These are phyloP conservation scores for Hoplodrina ambigua DNA, from an alignment of 2,888 invertebrate genomes.

Conservation along the genomic window DNA sequence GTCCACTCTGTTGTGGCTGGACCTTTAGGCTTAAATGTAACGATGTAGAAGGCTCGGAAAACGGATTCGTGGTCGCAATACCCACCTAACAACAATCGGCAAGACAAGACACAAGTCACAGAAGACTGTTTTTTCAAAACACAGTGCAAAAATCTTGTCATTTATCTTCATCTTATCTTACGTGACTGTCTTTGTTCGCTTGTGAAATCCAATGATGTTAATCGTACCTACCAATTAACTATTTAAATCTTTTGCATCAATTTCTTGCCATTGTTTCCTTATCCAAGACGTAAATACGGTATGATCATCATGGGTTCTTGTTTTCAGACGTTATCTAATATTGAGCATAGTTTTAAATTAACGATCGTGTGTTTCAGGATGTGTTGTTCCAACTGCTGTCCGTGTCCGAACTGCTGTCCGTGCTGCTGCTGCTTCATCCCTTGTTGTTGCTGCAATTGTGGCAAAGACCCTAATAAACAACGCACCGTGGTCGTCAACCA, in stretches of 20 bases:
- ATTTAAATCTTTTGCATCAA: neutral
- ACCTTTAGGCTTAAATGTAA: no score
- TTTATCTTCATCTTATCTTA: neutral
- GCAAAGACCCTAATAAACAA: conserved; percentile 70
- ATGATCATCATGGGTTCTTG: no score
- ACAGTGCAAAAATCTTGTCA: neutral
- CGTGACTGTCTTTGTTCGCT: neutral
- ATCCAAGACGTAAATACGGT: no score
- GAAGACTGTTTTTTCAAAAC: neutral
- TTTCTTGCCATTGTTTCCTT: neutral
- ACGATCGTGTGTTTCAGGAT: conserved; percentile 66
- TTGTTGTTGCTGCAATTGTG: conserved; percentile 84
- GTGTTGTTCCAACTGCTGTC: conserved; percentile 80
- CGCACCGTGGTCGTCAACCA: conserved; percentile 71
- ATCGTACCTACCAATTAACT: no score
- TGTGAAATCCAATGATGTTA: neutral
- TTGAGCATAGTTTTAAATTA: neutral
- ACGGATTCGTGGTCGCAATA: neutral
- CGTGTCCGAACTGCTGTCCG: conserved; percentile 79
- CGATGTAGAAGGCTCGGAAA: no score
- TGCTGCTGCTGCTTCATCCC: conserved; percentile 87
- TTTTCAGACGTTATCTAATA: neutral
- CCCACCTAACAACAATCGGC: neutral
- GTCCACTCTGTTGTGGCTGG: no score
- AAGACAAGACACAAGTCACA: neutral